Conservation (phyloP, 2,797 vertebrate genomes). For the Aphelocoma californica region DNA sequence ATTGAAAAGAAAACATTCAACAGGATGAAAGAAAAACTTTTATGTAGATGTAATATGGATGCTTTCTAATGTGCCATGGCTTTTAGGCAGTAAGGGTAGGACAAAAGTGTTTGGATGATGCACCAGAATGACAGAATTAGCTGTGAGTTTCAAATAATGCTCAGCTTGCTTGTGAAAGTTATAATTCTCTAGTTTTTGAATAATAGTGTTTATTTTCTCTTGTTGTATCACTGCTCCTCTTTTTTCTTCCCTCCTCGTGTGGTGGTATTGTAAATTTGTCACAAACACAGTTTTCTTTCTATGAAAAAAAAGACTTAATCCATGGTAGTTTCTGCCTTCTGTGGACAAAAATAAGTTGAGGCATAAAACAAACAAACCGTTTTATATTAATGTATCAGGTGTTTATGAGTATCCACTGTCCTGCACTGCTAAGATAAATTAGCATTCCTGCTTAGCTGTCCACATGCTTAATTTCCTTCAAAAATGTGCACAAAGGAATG, state of each 20-base stretch:
- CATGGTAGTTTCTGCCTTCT: background rate
- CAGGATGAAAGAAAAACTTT: background rate
- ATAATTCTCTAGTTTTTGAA: background rate
- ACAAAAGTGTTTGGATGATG: background rate
- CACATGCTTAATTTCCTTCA: background rate
- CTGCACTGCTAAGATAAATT: background rate
- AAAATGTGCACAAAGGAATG: background rate
- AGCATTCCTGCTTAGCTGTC: background rate
- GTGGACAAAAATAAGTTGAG: background rate
- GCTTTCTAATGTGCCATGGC: background rate
- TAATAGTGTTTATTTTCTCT: background rate
- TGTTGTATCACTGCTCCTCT: fast-evolving
- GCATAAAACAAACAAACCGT: background rate
- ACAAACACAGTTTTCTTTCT: background rate
- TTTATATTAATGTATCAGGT: background rate
- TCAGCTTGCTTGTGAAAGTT: background rate
- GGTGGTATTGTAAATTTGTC: background rate
- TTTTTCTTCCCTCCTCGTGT: fast-evolving
- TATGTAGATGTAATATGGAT: background rate
- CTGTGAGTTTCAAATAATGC: background rate
- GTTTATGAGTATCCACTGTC: background rate
- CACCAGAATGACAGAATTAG: background rate
- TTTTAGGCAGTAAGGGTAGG: background rate
- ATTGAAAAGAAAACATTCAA: background rate
- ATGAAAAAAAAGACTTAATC: background rate